Evolutionary conservation across 2,888 invertebrate genomes (phyloP), one percentile per base, ranked within the genome.

Genomic region (Agriotes lineatus): DNA sequence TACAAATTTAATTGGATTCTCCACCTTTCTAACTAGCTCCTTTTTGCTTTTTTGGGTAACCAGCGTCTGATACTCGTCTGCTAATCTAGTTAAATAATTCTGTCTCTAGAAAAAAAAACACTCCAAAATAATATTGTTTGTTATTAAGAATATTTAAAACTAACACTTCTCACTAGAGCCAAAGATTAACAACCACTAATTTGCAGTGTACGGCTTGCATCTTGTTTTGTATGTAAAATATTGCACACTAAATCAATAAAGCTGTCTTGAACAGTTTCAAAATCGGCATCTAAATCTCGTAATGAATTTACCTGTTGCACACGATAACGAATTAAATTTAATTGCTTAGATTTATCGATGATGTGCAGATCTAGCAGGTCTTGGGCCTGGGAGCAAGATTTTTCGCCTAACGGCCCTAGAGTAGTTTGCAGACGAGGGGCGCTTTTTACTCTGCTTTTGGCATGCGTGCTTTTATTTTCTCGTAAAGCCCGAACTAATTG

Each of bases 291-390:
- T 25, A 25, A 35, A 6, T 35, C n/a, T 35, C 4, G 10, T 14
- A 42, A 14, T 16, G 16, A 39, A 16, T 16, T 66, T 78, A 87
- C 87, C 83, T 89, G 88, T 78, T 89, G 88, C 64, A 88, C 90
- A 72, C 90, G 89, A 81, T 93, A 93, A 72, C 88, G 89, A 18
- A 93, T 80, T 54, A 94, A 83, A 84, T 95, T 93, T 67, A 92
- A 82, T 77, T 91, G 90, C 81, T 94, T 95, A 48, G 89, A 86
- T 76, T 88, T 88, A 76, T 93, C 92, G 71, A 89, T 90, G 18
- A 91, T 88, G 83, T 92, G 91, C 6, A 91, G 82, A 77, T 93
- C 92, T 64, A 92, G 82, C 71, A 91, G 78, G 62, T 87, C 83
- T 18, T 85, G 80, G 0, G 88, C 87, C 74, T 88, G 86, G 10